phyloP scores from a whole-genome alignment of 2,888 invertebrate genomes.

The Girardia tigrina region DNA sequence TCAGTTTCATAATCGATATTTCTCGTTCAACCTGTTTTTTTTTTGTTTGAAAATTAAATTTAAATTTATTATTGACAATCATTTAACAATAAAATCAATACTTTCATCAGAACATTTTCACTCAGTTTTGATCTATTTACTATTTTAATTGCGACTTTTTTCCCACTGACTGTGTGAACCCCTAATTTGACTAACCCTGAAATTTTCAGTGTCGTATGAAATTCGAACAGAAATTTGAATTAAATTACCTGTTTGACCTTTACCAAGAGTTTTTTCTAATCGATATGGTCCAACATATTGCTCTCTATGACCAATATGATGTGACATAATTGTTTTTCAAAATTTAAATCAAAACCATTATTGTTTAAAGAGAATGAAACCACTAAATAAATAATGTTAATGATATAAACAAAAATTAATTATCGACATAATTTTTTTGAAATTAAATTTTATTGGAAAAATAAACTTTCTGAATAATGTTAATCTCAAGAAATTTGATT shows the following conservation, averaged over 20 bases:
- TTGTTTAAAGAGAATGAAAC: no score
- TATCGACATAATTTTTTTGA: no score
- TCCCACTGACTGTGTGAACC: slow-evolving; percentile 90
- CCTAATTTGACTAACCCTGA: slow-evolving; percentile 92
- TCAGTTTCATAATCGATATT: slow-evolving; percentile 98
- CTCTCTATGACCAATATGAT: slow-evolving; percentile 40
- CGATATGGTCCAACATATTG: slow-evolving; percentile 94
- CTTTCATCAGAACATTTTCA: slow-evolving; percentile 95
- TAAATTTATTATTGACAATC: neutral
- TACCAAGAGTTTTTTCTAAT: slow-evolving; percentile 94
- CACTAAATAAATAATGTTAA: no score
- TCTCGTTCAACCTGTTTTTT: slow-evolving; percentile 98
- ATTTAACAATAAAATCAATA: slow-evolving; percentile 41
- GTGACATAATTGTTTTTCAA: no score
- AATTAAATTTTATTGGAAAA: no score
- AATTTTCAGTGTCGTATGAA: slow-evolving; percentile 38
- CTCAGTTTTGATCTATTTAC: slow-evolving; percentile 96
- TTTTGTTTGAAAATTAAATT: no score
- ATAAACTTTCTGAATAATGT: no score
- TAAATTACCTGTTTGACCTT: slow-evolving; percentile 90
- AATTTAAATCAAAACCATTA: no score
- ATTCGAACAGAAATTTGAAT: neutral
- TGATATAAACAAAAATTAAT: no score
- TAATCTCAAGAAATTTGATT: no score
- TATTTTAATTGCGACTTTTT: slow-evolving; percentile 96